Evolutionary conservation across 2,888 invertebrate species (phyloP).

Genomic region (Hemithea aestivaria): DNA sequence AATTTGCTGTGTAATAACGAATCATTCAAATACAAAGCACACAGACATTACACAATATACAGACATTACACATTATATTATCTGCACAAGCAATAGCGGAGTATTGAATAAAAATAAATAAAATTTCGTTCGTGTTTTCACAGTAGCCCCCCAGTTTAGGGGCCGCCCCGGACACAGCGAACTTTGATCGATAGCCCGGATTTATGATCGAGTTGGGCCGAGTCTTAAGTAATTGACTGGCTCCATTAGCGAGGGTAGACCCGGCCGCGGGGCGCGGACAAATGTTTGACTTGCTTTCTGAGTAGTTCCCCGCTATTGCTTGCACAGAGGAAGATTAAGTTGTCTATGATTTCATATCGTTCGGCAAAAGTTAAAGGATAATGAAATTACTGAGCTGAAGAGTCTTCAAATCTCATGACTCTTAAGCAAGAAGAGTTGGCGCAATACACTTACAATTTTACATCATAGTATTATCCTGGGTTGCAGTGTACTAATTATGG

Average conservation of each 20-base stretch:
- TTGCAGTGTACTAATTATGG: too few species aligned
- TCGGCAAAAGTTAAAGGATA: not conserved
- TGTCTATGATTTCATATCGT: too few species aligned
- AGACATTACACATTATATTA: too few species aligned
- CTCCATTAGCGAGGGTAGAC: constrained; percentile 60
- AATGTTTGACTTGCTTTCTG: constrained; percentile 32
- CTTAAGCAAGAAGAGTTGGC: too few species aligned
- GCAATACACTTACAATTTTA: not conserved
- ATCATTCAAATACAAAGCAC: too few species aligned
- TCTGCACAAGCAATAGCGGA: too few species aligned
- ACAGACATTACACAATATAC: too few species aligned
- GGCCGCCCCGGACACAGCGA: constrained; percentile 47
- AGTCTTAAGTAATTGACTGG: constrained; percentile 75
- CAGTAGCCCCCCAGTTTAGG: constrained; percentile 9
- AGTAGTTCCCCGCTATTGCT: constrained; percentile 5
- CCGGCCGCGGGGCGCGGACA: constrained; percentile 30
- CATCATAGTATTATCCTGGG: not conserved
- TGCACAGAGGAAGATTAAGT: not conserved
- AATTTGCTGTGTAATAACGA: too few species aligned
- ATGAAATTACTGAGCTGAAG: too few species aligned
- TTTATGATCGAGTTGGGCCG: constrained; percentile 70
- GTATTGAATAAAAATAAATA: too few species aligned
- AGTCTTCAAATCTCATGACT: too few species aligned
- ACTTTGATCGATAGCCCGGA: constrained; percentile 74
- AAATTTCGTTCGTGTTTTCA: constrained; percentile 11